phyloP scores from a whole-genome alignment of 1,140 invertebrate species.

The Heterodera schachtii region DNA sequence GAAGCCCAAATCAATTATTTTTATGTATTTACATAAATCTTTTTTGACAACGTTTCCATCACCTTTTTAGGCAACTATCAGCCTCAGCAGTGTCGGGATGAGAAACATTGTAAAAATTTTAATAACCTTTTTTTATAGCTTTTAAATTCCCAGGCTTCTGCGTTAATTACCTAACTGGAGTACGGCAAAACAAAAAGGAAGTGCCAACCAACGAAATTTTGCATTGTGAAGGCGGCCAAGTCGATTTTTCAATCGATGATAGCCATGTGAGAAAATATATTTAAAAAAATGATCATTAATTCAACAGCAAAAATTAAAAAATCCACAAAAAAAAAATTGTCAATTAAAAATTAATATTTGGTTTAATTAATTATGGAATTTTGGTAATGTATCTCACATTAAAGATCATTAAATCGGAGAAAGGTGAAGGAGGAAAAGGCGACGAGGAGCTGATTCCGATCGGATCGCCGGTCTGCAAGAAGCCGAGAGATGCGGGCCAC shows the following conservation, averaged over 20 bases:
- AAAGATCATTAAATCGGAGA: constrained; percentile 6
- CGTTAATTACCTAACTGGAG: constrained; percentile 10
- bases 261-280: not conserved
- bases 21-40: too few relatives aligned
- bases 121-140: not conserved
- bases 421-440: not conserved
- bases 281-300: too few relatives aligned
- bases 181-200: constrained; percentile 16
- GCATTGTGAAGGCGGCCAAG: constrained; percentile 10
- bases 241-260: constrained; percentile 23
- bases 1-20: too few relatives aligned
- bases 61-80: constrained; percentile 26
- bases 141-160: constrained; percentile 9
- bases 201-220: not conserved
- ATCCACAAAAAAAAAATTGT: too few relatives aligned
- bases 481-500: constrained; percentile 22
- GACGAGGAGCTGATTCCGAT: constrained; percentile 21
- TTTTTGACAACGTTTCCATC: too few relatives aligned
- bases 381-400: too few relatives aligned
- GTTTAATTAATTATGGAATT: too few relatives aligned
- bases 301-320: too few relatives aligned
- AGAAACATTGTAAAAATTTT: constrained; percentile 22
- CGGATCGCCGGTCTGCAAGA: constrained; percentile 25
- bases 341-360: too few relatives aligned
- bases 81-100: constrained; percentile 29